Evolutionary conservation across 2,113 vertebrate species (phyloP), one percentile per base, ranked within the genome.

Genomic region (Colinus virginianus): DNA sequence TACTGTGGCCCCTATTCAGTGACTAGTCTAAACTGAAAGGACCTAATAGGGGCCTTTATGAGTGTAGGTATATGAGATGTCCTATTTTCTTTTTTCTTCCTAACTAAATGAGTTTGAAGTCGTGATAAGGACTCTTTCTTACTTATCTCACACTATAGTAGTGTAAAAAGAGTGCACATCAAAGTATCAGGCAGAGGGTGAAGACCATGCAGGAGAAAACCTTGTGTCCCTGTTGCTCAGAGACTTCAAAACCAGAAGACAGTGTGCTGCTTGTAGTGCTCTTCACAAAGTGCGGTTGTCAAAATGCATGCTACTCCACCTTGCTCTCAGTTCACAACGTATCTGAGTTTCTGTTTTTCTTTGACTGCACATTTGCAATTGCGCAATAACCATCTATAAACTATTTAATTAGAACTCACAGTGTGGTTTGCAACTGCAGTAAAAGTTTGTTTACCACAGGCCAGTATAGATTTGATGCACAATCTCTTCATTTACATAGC

Each of bases 321-420:
- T 9, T 55, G 38, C 59, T 21, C 34, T 68, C 46, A 40, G 22
- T 30, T 75, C 48, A 28, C 69, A 56, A 0, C 0, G 0, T 9
- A 40, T 74, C 23, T 19, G 25, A 56, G 42, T 55, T 67, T 81
- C 75, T 71, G 64, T 40, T 90, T 78, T 78, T n/a, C 79, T 80
- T 71, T 66, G 45, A 59, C 56, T 80, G 32, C 46, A 70, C 82
- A 59, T 49, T 77, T 12, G 38, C 49, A 75, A 53, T 93, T 84
- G 46, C 84, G 83, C 72, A 90, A 75, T 46, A 88, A 28, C 30
- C 75, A 42, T 49, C 51, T 34, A 46, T 80, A 67, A 95, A 87
- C 40, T 58, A 51, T 71, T 53, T 78, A 93, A 89, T 89, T 64
- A 82, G 22, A 46, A 71, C 72, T 89, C 58, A 46, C 38, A 20